Conservation (phyloP, 1,140 invertebrate genomes). For the Limonius californicus region DNA sequence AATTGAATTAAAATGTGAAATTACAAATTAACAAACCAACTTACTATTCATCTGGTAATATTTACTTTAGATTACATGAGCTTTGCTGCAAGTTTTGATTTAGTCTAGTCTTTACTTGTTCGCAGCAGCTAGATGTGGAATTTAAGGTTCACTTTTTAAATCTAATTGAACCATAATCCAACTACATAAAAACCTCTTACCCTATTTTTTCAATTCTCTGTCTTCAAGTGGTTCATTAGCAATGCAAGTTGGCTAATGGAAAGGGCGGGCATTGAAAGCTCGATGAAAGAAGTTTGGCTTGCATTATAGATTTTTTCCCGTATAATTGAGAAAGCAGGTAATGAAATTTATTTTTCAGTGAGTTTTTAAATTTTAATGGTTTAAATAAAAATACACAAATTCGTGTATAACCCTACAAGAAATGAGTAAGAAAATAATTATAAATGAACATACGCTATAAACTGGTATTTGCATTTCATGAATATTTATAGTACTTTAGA, state of each 20-base stretch:
- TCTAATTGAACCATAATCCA: conserved; percentile 37
- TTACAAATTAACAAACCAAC: not conserved
- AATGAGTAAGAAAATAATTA: too few relatives aligned
- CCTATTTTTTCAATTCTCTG: conserved; percentile 35
- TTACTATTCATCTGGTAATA: too few relatives aligned
- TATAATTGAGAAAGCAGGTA: conserved; percentile 11
- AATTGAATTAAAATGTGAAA: not conserved
- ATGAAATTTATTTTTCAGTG: not conserved
- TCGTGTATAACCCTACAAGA: too few relatives aligned
- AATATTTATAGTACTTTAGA: too few relatives aligned
- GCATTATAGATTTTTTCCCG: conserved; percentile 22
- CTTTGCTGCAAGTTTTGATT: not conserved
- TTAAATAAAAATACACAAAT: too few relatives aligned
- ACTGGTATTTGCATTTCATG: too few relatives aligned
- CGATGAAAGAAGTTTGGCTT: conserved; percentile 31
- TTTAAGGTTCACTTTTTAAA: conserved; percentile 21
- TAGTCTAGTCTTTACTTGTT: too few relatives aligned
- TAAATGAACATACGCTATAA: too few relatives aligned
- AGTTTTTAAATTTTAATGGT: too few relatives aligned
- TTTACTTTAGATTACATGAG: not conserved
- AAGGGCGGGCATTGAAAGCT: conserved; percentile 30
- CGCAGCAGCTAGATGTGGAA: too few relatives aligned
- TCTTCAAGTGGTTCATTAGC: conserved; percentile 44
- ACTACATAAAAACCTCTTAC: conserved; percentile 35
- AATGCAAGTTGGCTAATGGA: conserved; percentile 41